phyloP scores from a whole-genome alignment of 1,140 invertebrate genomes.

The Drosophila persimilis region DNA sequence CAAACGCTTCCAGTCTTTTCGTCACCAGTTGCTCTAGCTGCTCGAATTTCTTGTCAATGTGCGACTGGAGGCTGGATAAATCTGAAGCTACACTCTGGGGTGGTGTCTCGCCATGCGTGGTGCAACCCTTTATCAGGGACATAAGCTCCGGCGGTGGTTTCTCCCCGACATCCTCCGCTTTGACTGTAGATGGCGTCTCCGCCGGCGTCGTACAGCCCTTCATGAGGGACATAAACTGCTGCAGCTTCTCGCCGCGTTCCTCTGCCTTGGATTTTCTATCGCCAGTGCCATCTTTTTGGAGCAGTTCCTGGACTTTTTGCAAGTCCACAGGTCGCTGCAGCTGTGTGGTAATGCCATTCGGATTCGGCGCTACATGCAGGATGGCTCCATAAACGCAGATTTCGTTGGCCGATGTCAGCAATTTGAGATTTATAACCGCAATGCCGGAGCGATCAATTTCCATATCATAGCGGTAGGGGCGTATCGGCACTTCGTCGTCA shows the following conservation, averaged over 20 bases:
- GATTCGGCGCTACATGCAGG: conserved; percentile 73
- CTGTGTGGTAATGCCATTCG: conserved; percentile 77
- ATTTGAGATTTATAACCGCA: conserved; percentile 58
- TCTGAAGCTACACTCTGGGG: neutral
- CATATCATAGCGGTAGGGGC: conserved; percentile 73
- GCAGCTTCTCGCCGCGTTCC: conserved; percentile 49
- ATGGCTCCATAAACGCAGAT: conserved; percentile 72
- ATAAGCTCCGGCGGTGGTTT: conserved; percentile 49
- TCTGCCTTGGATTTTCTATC: conserved; percentile 15
- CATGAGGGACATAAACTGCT: conserved; percentile 59
- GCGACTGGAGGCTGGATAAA: conserved; percentile 14
- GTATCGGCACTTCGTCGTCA: conserved; percentile 50
- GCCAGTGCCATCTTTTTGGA: conserved; percentile 43
- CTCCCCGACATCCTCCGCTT: neutral
- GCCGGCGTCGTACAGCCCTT: conserved; percentile 15
- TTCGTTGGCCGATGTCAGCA: conserved; percentile 59
- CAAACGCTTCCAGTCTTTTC: conserved; percentile 56
- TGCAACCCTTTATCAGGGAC: conserved; percentile 44
- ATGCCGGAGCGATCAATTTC: conserved; percentile 76
- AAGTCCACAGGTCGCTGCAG: conserved; percentile 56
- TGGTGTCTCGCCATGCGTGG: neutral
- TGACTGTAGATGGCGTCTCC: too few relatives aligned
- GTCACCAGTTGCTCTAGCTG: conserved; percentile 37
- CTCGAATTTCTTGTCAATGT: conserved; percentile 47
- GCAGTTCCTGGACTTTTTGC: conserved; percentile 61